These are phyloP conservation scores for Bombus haemorrhoidalis DNA, from an alignment of 1,140 invertebrate genomes.

Conservation along the genomic window DNA sequence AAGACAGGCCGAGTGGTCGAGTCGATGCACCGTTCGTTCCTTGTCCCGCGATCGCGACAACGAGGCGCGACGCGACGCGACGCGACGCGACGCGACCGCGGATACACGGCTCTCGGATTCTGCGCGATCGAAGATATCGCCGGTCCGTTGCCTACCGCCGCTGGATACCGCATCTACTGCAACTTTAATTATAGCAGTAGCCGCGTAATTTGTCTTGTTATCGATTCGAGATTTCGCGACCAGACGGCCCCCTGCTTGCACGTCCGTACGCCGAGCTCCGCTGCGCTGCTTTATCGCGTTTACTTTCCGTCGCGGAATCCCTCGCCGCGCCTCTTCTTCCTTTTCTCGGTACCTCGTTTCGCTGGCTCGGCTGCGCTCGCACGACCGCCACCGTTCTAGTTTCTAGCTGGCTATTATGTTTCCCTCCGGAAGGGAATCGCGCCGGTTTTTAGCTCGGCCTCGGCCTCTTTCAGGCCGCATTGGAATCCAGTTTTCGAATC, in stretches of 20 bases:
- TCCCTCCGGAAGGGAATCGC: constrained; percentile 15
- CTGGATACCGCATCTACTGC: constrained; percentile 8
- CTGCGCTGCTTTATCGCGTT: background rate
- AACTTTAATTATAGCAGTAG: constrained; percentile 45
- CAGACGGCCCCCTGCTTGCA: background rate
- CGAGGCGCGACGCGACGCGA: background rate
- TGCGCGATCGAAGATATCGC: constrained; percentile 43
- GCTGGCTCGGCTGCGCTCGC: background rate
- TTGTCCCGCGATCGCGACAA: background rate
- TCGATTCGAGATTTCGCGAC: constrained; percentile 47
- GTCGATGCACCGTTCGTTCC: background rate
- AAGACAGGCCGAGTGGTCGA: background rate
- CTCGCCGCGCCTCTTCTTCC: background rate
- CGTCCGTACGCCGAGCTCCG: too few relatives aligned
- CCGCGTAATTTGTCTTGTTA: constrained; percentile 52
- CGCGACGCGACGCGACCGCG: background rate
- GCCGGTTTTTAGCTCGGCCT: constrained; percentile 15
- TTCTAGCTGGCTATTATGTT: constrained; percentile 12
- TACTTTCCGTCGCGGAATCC: background rate
- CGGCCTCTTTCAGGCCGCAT: constrained; percentile 61
- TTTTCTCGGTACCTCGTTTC: background rate
- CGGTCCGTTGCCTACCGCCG: constrained; percentile 8
- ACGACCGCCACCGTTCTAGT: background rate
- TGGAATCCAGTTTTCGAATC: constrained; percentile 81
- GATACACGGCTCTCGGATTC: constrained; percentile 25